Conservation (phyloP, 2,888 invertebrate genomes). For the Drosophila villosipedis region DNA sequence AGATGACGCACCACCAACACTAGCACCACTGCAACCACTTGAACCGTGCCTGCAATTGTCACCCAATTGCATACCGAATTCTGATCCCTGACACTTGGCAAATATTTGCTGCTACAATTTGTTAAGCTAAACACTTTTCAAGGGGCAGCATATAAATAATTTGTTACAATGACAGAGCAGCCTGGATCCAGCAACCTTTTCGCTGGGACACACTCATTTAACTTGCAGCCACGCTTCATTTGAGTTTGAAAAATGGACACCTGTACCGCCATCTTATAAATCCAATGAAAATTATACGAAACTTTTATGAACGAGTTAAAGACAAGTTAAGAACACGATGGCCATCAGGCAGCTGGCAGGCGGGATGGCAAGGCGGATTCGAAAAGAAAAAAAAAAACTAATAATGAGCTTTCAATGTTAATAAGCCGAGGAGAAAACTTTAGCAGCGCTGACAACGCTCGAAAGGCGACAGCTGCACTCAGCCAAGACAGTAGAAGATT, state of each 20-base stretch:
- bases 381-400: conserved; percentile 49
- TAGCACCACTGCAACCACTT: conserved; percentile 51
- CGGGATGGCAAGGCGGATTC: background rate
- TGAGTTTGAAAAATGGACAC: conserved; percentile 57
- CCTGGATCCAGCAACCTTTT: conserved; percentile 17
- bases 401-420: conserved; percentile 83
- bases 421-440: conserved; percentile 68
- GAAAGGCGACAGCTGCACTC: conserved; percentile 56
- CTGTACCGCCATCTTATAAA: conserved; percentile 70
- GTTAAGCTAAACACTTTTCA: conserved; percentile 66
- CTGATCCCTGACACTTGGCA: conserved; percentile 52
- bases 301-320: conserved; percentile 77
- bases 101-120: conserved; percentile 74
- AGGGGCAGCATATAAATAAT: conserved; percentile 9
- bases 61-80: conserved; percentile 52
- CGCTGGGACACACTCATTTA: conserved; percentile 60
- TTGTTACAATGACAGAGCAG: conserved; percentile 38
- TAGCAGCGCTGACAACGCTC: conserved; percentile 24
- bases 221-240: conserved; percentile 43
- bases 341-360: conserved; percentile 30
- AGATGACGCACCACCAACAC: conserved; percentile 28
- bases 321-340: conserved; percentile 29
- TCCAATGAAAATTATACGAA: conserved; percentile 70
- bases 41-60: conserved; percentile 65
- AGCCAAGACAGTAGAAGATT: background rate